A percentile compares a stretch with the other conserved stretches of the same genome.
Conservation (phyloP, 2,888 invertebrate genomes). For the Orthosia gracilis region DNA sequence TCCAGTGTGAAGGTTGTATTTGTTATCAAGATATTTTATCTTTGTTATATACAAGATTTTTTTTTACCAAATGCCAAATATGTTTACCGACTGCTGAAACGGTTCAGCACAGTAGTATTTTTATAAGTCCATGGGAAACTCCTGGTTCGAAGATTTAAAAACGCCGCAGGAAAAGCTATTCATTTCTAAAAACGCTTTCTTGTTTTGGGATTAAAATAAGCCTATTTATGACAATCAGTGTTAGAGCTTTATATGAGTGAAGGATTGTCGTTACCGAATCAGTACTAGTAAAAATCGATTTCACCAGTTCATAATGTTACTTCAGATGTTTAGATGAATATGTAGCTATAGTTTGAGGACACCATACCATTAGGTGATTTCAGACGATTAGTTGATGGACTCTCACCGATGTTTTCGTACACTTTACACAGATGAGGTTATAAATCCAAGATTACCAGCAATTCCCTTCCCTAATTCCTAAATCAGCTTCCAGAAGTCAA, state of each 20-base stretch:
- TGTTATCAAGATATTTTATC: background rate
- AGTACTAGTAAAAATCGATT: background rate
- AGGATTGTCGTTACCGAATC: too few species aligned
- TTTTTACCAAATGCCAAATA: background rate
- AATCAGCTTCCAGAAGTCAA: slow-evolving; percentile 53
- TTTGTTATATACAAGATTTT: too few species aligned
- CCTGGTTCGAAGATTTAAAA: background rate
- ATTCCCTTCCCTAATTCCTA: slow-evolving; percentile 47
- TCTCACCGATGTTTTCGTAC: slow-evolving; percentile 12
- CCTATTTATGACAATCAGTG: too few species aligned
- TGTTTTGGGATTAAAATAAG: too few species aligned
- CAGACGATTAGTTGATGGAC: background rate
- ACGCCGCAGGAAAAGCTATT: too few species aligned
- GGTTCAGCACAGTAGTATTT: background rate
- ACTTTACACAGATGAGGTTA: slow-evolving; percentile 17
- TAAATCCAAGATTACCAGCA: slow-evolving; percentile 48
- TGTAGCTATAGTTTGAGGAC: too few species aligned
- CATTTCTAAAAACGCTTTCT: too few species aligned
- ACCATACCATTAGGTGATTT: background rate
- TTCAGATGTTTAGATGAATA: too few species aligned
- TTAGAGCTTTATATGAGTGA: too few species aligned
- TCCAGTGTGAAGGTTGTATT: background rate
- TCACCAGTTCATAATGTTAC: too few species aligned
- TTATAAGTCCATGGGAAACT: background rate
- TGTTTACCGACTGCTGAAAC: background rate